These are phyloP conservation scores for Fistularia commersonii DNA, from an alignment of 2,797 vertebrate species.

Conservation along the genomic window DNA sequence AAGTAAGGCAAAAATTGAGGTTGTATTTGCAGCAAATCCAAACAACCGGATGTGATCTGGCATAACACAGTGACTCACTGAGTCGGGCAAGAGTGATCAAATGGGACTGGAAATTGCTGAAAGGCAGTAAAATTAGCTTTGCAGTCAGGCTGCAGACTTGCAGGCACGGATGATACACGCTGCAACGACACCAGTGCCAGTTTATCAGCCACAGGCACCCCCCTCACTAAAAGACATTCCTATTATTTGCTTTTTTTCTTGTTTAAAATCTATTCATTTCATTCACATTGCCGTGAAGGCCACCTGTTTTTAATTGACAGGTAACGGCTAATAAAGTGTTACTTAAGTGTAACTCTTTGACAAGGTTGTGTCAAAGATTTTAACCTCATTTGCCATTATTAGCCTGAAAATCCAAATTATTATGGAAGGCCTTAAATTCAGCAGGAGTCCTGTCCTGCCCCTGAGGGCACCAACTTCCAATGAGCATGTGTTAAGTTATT, in stretches of 20 bases:
- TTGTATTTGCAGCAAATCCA: conserved; percentile 1
- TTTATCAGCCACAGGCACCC: conserved; percentile 14
- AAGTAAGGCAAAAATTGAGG: background rate
- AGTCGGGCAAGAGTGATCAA: conserved; percentile 5
- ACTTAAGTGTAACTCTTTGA: conserved; percentile 33
- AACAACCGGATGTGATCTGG: conserved; percentile 11
- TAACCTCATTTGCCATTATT: conserved; percentile 10
- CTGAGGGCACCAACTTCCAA: conserved; percentile 50
- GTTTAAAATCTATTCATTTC: conserved; percentile 18
- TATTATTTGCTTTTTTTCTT: conserved; percentile 2
- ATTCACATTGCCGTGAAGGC: conserved; percentile 15
- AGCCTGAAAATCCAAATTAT: conserved; percentile 16
- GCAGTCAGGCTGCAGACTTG: conserved; percentile 7
- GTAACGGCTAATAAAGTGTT: conserved; percentile 48
- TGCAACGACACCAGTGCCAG: conserved; percentile 6
- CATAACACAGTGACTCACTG: conserved; percentile 13
- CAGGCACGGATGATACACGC: conserved; percentile 4
- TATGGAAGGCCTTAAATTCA: conserved; percentile 48
- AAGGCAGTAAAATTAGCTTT: conserved; percentile 12
- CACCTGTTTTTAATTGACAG: conserved; percentile 40
- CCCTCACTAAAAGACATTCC: background rate
- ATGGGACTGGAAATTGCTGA: conserved; percentile 15
- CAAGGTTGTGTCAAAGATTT: conserved; percentile 47
- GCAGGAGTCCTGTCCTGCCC: conserved; percentile 17
- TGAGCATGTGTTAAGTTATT: conserved; percentile 62